Evolutionary conservation across 2,113 vertebrate genomes (phyloP).

Genomic region (Myotis yumanensis): DNA sequence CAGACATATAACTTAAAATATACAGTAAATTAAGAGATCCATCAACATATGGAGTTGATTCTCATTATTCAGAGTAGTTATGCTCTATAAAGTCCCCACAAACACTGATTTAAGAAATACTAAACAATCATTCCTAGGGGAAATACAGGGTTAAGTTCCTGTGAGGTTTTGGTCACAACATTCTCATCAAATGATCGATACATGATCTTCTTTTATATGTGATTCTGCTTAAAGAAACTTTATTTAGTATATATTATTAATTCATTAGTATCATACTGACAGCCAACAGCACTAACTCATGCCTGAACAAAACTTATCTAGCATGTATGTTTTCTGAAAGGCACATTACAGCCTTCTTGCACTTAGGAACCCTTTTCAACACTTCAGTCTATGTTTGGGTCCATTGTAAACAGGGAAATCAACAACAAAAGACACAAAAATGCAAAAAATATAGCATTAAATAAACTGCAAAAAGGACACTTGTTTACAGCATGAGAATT

Average conservation of each 20-base stretch:
- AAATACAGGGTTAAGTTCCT: not conserved
- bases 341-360: not conserved
- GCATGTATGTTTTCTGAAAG: not conserved
- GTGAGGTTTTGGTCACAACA: not conserved
- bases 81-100: not conserved
- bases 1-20: not conserved
- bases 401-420: not conserved
- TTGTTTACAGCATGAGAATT: not conserved
- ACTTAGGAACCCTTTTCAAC: not conserved
- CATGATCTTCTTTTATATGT: not conserved
- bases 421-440: constrained; percentile 3
- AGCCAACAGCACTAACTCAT: not conserved
- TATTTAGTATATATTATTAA: not conserved
- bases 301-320: not conserved
- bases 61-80: not conserved
- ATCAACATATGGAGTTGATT: not conserved
- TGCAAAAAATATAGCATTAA: not conserved
- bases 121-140: not conserved
- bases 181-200: not conserved
- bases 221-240: constrained; percentile 4
- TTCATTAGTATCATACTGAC: not conserved
- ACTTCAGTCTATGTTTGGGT: not conserved
- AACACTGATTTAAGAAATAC: not conserved
- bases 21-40: not conserved
- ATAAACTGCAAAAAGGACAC: not conserved